A percentile compares a stretch with the other conserved stretches of the same genome.
Evolutionary conservation across 2,113 vertebrate genomes (phyloP).

Genomic region (Saguinus imperator): DNA sequence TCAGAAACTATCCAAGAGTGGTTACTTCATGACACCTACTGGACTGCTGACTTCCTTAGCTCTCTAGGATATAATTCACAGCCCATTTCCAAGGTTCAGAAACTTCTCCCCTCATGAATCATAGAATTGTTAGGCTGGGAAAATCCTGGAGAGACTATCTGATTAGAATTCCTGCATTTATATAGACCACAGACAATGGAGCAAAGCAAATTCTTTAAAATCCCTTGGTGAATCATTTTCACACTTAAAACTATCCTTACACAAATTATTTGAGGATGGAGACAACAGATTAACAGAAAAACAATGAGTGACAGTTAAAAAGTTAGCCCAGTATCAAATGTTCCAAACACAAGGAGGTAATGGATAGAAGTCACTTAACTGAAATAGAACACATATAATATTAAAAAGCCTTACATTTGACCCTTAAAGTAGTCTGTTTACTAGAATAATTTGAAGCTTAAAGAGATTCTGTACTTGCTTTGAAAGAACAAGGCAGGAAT

Average conservation of each 20-base stretch:
- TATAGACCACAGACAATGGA: neutral
- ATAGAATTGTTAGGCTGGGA: neutral
- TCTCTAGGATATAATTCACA: neutral
- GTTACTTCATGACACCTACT: neutral
- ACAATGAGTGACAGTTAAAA: neutral
- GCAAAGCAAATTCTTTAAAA: neutral
- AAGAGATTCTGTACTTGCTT: neutral
- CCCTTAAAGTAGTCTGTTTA: neutral
- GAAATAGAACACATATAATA: neutral
- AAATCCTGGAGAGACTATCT: neutral
- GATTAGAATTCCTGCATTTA: slow-evolving; percentile 16
- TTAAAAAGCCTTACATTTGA: neutral
- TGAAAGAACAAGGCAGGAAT: neutral
- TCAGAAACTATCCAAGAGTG: neutral
- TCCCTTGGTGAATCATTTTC: neutral
- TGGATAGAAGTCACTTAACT: neutral
- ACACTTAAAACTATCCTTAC: neutral
- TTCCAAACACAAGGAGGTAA: neutral
- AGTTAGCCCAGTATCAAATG: neutral
- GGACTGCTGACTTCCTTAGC: neutral
- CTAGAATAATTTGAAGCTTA: neutral
- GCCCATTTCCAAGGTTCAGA: neutral
- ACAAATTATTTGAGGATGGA: neutral
- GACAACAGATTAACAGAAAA: neutral
- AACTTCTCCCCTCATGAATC: neutral